These are phyloP conservation scores for Lucilia cuprina DNA, from an alignment of 1,140 invertebrate genomes.

Conservation along the genomic window DNA sequence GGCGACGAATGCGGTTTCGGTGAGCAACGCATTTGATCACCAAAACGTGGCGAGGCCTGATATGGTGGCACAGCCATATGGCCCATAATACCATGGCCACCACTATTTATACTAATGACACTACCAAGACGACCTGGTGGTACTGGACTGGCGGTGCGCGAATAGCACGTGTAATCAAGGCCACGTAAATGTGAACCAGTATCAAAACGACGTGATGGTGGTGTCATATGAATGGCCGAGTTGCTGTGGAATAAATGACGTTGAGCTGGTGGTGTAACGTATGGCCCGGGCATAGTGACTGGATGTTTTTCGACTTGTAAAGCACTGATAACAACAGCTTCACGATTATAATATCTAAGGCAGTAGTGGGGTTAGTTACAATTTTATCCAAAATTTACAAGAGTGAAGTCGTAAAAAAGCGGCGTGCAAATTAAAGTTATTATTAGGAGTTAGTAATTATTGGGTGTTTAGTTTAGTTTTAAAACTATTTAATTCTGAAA, in stretches of 20 bases:
- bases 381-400: background rate
- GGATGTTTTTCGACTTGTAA: conserved; percentile 93
- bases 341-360: conserved; percentile 85
- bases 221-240: conserved; percentile 61
- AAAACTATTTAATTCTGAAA: background rate
- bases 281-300: conserved; percentile 83
- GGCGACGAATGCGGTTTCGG: conserved; percentile 79
- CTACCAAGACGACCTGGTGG: conserved; percentile 66
- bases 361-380: conserved; percentile 1
- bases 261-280: conserved; percentile 70
- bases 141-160: conserved; percentile 66
- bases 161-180: conserved; percentile 48
- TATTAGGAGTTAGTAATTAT: background rate
- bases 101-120: conserved; percentile 59
- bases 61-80: conserved; percentile 51
- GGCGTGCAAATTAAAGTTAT: background rate
- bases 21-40: conserved; percentile 64
- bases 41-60: conserved; percentile 65
- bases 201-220: conserved; percentile 60
- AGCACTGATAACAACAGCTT: conserved; percentile 90
- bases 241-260: conserved; percentile 62
- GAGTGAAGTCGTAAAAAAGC: background rate
- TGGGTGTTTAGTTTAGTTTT: background rate
- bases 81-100: conserved; percentile 32
- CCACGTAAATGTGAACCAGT: conserved; percentile 55